Base-by-base conservation (phyloP, 2,113 vertebrate genomes). In the Catharus fuscescens region DNA sequence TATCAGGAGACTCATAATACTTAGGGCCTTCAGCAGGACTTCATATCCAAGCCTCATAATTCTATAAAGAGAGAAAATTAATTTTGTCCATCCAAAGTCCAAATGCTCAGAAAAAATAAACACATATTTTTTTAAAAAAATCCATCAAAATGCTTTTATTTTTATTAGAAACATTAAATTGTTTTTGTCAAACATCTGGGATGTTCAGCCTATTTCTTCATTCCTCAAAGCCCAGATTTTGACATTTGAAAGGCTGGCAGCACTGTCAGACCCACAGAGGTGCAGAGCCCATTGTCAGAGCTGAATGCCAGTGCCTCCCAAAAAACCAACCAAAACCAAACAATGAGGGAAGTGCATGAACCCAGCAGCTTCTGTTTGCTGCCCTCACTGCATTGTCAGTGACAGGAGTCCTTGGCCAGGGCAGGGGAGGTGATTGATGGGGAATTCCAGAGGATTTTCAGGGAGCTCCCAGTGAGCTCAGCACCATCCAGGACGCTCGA, bases 401-500 rank as follows among this genome's bases (percentile, higher is more conserved):
- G 21, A 14, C 60, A 38, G 45, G 73, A 81, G 26, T 4, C 47
- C 70, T 13, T 7, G 50, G 28, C 57, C 62, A 17, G 67, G 57
- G 14, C 80, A 4, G 5, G 59, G 56, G 1, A 56, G 50, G 54
- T 24, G 57, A 64, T 29, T 19, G 59, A 42, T 50, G 26, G 66
- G 12, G 2, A 18, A 5, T 8, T 80, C 19, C 66, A 12, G 67
- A 36, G 60, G 36, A 8, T 4, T 73, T 65, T 5, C 13, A 53
- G 53, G 72, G 34, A 72, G 18, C 57, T 66, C 57, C 65, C 62
- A 2, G 36, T 3, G 10, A 47, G 14, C 40, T 8, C 74, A 14
- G 52, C 29, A 2, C 45, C 2, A 0, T 5, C 64, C 6, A 6
- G 28, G 50, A 9, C 8, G 21, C 28, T 17, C 24, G 2, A 28